These are phyloP conservation scores for Phylloscopus collybita DNA, from an alignment of 2,797 vertebrate genomes.

Conservation along the genomic window DNA sequence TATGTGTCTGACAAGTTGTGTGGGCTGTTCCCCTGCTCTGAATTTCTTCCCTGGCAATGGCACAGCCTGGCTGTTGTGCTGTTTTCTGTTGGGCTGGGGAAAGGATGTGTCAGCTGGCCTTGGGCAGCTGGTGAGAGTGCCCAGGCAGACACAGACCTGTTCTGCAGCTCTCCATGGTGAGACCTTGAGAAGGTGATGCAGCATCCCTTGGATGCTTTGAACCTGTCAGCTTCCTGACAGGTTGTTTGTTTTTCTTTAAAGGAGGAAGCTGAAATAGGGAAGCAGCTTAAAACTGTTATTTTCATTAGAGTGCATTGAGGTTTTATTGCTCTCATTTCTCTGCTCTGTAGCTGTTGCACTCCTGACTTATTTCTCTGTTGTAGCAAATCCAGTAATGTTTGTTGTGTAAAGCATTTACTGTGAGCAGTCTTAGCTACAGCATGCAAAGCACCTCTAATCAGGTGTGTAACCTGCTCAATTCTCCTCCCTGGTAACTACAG, in stretches of 20 bases:
- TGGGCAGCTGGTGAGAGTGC: neutral
- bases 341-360: neutral
- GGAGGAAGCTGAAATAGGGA: neutral
- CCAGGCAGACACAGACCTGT: neutral
- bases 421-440: neutral
- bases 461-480: neutral
- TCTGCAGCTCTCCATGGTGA: neutral
- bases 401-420: neutral
- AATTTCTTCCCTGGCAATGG: neutral
- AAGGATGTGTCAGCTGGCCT: neutral
- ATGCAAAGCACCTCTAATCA: neutral
- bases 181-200: neutral
- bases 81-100: neutral
- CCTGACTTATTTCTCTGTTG: neutral
- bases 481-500: constrained; percentile 68
- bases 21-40: neutral
- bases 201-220: neutral
- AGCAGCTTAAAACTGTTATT: neutral
- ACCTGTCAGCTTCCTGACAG: neutral
- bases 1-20: constrained; percentile 1
- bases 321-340: neutral
- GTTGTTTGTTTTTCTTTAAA: neutral
- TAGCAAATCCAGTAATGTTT: neutral
- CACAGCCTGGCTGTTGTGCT: neutral
- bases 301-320: neutral